phyloP scores from a whole-genome alignment of 2,113 vertebrate genomes.

The Lucifuga dentata region DNA sequence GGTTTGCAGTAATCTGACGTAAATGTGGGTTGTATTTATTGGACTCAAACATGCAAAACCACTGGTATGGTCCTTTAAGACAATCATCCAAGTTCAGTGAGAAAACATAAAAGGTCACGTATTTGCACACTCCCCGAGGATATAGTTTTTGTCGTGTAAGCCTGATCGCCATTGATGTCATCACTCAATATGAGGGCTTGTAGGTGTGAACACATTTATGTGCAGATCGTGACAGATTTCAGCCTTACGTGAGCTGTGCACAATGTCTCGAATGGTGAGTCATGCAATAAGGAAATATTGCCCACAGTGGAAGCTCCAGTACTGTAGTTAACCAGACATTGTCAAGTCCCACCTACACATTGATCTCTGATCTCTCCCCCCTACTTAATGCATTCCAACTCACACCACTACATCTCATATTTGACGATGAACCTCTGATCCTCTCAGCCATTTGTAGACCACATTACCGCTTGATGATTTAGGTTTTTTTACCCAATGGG shows the following conservation, averaged over 20 bases:
- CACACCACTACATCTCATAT: not conserved
- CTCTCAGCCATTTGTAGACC: not conserved
- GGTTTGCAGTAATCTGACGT: too few relatives aligned
- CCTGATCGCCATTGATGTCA: not conserved
- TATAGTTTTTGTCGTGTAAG: not conserved
- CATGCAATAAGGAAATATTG: constrained; percentile 40
- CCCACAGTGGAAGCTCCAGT: constrained; percentile 73
- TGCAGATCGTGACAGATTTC: constrained; percentile 7
- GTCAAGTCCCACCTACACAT: constrained; percentile 45
- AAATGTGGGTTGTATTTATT: too few relatives aligned
- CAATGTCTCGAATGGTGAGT: constrained; percentile 44
- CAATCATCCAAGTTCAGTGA: constrained; percentile 13
- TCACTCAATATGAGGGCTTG: constrained; percentile 4
- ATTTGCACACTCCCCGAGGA: not conserved
- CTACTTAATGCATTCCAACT: constrained; percentile 35
- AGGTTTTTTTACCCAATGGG: constrained; percentile 6
- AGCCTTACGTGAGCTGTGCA: constrained; percentile 35
- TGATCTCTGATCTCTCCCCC: constrained; percentile 13
- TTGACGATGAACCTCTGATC: not conserved
- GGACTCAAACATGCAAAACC: too few relatives aligned
- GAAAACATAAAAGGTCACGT: not conserved
- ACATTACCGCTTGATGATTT: constrained; percentile 14
- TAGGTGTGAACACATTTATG: constrained; percentile 3
- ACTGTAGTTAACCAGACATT: constrained; percentile 33
- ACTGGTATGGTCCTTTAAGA: too few relatives aligned